Conservation (phyloP, 2,797 vertebrate genomes). For the Spondyliosoma cantharus region DNA sequence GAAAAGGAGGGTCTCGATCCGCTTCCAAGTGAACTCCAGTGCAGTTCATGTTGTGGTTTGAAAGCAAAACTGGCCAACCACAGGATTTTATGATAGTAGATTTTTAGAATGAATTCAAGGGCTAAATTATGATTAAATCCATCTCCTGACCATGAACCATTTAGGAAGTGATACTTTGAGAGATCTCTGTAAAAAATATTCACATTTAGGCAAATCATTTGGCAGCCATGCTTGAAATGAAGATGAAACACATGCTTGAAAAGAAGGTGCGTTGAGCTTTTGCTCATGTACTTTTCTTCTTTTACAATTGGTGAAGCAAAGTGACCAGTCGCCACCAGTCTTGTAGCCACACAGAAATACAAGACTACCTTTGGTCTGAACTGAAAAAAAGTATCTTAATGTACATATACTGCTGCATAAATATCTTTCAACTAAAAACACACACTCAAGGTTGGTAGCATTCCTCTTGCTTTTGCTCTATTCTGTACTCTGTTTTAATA, state of each 20-base stretch:
- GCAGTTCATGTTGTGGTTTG: background rate
- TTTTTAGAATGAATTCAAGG: constrained; percentile 9
- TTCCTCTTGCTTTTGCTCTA: background rate
- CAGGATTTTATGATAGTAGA: background rate
- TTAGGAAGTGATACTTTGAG: background rate
- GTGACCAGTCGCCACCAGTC: background rate
- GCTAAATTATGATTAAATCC: background rate
- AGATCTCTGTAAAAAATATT: background rate
- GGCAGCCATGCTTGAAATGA: background rate
- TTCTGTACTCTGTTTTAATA: background rate
- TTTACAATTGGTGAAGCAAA: background rate
- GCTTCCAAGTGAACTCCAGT: background rate
- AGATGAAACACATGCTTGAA: background rate
- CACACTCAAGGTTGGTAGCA: background rate
- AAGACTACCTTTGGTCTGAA: too few relatives aligned
- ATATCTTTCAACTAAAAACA: too few relatives aligned
- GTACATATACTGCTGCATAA: too few relatives aligned
- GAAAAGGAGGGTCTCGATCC: background rate
- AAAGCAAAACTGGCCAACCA: constrained; percentile 1
- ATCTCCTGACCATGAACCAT: background rate
- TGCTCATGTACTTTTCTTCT: background rate
- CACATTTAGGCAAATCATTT: background rate
- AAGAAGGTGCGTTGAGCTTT: background rate
- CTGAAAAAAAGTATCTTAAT: too few relatives aligned
- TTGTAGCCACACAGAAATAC: too few relatives aligned